A percentile compares a stretch with the other conserved stretches of the same genome.
These are phyloP conservation scores for Dolichotis patagonum DNA, from an alignment of 2,113 vertebrate species.

Conservation along the genomic window DNA sequence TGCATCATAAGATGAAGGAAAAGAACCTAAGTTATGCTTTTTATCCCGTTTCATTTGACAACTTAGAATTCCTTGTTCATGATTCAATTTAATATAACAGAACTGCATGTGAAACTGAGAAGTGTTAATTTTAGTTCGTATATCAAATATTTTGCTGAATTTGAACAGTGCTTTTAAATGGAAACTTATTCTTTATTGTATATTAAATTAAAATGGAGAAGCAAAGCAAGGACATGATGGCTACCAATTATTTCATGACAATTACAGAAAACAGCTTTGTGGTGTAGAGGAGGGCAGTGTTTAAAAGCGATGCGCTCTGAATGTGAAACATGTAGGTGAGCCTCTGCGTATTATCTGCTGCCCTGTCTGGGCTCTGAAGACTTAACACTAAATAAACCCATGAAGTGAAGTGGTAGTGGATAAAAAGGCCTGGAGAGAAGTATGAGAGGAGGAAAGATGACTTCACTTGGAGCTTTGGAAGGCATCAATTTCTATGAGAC, in stretches of 20 bases:
- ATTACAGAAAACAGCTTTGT: neutral
- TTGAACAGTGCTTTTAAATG: neutral
- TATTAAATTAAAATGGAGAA: neutral
- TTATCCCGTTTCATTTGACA: neutral
- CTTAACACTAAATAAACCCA: neutral
- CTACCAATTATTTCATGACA: neutral
- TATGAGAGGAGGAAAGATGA: neutral
- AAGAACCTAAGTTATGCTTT: neutral
- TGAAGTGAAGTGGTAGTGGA: neutral
- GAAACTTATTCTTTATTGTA: neutral
- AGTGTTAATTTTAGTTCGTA: constrained; percentile 23
- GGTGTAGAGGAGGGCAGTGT: neutral
- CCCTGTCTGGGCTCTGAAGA: neutral
- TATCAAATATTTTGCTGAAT: neutral
- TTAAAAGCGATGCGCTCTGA: neutral
- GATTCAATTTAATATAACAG: neutral
- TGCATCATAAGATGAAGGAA: neutral
- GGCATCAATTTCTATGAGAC: neutral
- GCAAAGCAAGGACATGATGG: neutral
- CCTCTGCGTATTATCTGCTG: rapidly evolving
- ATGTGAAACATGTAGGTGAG: neutral
- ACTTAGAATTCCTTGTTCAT: neutral
- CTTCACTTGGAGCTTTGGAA: neutral
- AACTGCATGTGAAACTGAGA: neutral
- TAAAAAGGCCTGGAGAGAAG: neutral